These are phyloP conservation scores for Centroberyx gerrardi DNA, from an alignment of 2,797 vertebrate genomes.

Conservation along the genomic window DNA sequence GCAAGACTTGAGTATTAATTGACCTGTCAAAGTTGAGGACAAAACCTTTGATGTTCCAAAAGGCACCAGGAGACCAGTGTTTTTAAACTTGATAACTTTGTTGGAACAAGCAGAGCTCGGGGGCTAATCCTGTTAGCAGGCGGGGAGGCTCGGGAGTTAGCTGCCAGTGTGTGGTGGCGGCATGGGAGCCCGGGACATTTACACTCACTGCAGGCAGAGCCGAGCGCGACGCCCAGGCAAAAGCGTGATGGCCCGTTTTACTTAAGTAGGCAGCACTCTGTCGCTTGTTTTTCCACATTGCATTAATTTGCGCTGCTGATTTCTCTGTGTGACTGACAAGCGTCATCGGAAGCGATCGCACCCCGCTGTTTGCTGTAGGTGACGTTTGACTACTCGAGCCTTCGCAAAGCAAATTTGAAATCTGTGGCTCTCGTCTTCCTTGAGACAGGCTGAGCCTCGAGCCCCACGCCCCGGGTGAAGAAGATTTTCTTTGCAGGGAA, in stretches of 20 bases:
- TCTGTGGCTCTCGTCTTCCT: conserved; percentile 40
- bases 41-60: conserved; percentile 54
- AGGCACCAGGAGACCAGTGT: conserved; percentile 58
- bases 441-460: conserved; percentile 44
- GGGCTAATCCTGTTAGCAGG: conserved; percentile 74
- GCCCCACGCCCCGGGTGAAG: conserved; percentile 49
- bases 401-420: conserved; percentile 54
- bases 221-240: conserved; percentile 45
- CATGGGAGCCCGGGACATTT: conserved; percentile 62
- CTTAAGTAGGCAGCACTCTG: conserved; percentile 37
- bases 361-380: conserved; percentile 56
- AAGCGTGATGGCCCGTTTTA: conserved; percentile 40
- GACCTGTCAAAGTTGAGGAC: conserved; percentile 64
- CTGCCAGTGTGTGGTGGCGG: conserved; percentile 59
- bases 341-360: conserved; percentile 28
- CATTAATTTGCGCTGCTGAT: conserved; percentile 50
- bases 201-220: conserved; percentile 66
- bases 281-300: conserved; percentile 37
- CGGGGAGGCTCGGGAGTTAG: conserved; percentile 50
- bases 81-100: conserved; percentile 70
- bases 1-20: conserved; percentile 61
- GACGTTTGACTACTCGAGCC: conserved; percentile 37
- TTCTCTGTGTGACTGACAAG: conserved; percentile 25
- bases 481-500: conserved; percentile 59
- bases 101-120: conserved; percentile 69